A percentile compares a stretch with the other conserved stretches of the same genome.
phyloP scores from a whole-genome alignment of 2,888 invertebrate species.

The Ommatoiulus sabulosus region DNA sequence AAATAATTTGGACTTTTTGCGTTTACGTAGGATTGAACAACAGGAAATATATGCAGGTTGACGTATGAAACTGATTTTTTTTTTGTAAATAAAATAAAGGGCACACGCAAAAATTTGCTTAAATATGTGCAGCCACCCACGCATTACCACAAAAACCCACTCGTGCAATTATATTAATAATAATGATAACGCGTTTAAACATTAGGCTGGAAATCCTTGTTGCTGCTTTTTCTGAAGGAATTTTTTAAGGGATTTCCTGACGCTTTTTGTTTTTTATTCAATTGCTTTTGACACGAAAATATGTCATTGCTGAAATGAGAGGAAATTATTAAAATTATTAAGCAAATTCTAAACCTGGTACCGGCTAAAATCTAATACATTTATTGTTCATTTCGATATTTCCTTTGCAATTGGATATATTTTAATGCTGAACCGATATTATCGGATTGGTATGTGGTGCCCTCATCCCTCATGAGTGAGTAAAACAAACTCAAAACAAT shows the following conservation, averaged over 20 bases:
- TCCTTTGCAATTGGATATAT: background rate
- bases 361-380: background rate
- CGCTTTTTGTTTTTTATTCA: slow-evolving; percentile 15
- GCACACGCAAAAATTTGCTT: slow-evolving; percentile 28
- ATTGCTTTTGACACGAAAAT: slow-evolving; percentile 13
- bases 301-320: slow-evolving; percentile 24
- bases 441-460: background rate
- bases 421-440: background rate
- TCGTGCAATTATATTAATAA: slow-evolving; percentile 18
- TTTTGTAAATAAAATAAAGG: background rate
- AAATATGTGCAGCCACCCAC: slow-evolving; percentile 22
- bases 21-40: slow-evolving; percentile 34
- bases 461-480: background rate
- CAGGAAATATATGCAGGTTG: slow-evolving; percentile 24
- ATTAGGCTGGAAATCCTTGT: slow-evolving; percentile 17
- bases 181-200: slow-evolving; percentile 4
- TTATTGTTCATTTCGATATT: background rate
- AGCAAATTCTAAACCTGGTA: background rate
- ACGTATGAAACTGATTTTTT: slow-evolving; percentile 27
- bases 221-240: background rate
- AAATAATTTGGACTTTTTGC: slow-evolving; percentile 15
- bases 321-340: slow-evolving; percentile 35
- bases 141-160: background rate
- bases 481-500: no score
- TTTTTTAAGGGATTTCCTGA: background rate